These are phyloP conservation scores for Sylvia atricapilla DNA, from an alignment of 2,113 vertebrate genomes.

Conservation along the genomic window DNA sequence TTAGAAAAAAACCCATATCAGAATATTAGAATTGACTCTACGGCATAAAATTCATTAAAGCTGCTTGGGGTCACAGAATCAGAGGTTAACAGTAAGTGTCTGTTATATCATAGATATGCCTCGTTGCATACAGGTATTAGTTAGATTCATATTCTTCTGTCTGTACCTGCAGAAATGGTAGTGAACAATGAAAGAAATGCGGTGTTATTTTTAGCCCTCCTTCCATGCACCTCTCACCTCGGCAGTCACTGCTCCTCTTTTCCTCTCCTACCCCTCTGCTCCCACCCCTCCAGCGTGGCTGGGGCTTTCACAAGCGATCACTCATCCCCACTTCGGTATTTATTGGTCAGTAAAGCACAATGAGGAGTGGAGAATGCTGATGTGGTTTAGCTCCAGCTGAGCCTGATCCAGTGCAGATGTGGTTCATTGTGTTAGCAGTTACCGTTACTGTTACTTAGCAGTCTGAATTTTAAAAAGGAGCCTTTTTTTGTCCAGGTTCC, in stretches of 20 bases:
- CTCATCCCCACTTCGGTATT: not conserved
- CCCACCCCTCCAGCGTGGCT: not conserved
- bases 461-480: constrained; percentile 10
- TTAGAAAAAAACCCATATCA: not conserved
- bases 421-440: not conserved
- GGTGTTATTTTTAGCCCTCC: not conserved
- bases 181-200: not conserved
- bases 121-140: not conserved
- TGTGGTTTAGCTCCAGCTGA: not conserved
- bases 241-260: not conserved
- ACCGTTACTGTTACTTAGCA: not conserved
- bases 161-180: not conserved
- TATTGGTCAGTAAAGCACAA: not conserved
- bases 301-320: not conserved
- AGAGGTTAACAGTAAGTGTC: not conserved
- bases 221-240: not conserved
- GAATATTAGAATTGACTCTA: not conserved
- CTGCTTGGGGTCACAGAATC: not conserved
- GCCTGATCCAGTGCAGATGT: not conserved
- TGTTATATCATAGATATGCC: not conserved
- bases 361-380: not conserved
- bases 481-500: not conserved
- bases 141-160: not conserved
- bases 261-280: not conserved
- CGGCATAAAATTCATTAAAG: not conserved